Evolutionary conservation across 2,113 vertebrate species (phyloP), one percentile per base, ranked within the genome.

Genomic region (Dipodomys ordii): DNA sequence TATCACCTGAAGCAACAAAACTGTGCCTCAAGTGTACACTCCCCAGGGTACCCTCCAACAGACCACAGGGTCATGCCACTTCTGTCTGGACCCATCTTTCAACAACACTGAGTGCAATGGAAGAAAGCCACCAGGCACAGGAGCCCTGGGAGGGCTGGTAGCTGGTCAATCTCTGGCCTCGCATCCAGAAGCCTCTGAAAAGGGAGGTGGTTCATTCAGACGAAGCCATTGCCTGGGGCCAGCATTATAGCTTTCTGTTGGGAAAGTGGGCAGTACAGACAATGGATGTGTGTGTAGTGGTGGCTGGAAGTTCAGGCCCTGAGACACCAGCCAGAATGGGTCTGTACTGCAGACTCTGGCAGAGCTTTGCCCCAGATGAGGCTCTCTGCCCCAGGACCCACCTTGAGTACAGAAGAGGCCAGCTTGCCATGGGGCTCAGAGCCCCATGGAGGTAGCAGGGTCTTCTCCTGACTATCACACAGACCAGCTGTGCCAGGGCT

Each of bases 221-320:
- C 0, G 7, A 64, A 30, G 39, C 77, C 73, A 1, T 0, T 46
- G 39, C 23, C 46, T n/a, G 73, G 32, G 76, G 11, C 32, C 22
- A 12, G 46, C 3, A 35, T 23, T 22, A 20, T 44, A n/a, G 60
- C 6, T 80, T 13, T 30, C 73, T 4, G 16, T 27, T 64, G 12
- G 74, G 12, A 49, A 39, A 18, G 68, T 3, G 15, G 44, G 32
- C 60, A 7, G 0, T 25, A 10, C 32, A 60, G 65, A 15, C 3
- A 0, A 39, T 0, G 22, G 35, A 9, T 7, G 20, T 2, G 0
- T 2, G 0, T 2, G 13, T 28, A 15, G 39, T 1, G 53, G 3
- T 57, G n/a, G 16, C 69, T 11, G 12, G 9, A 12, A 39, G 44
- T 53, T 49, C 44, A 1, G 20, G 27, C 20, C 16, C 82, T 19